Percentiles rank a stretch among this genome's conserved stretches.
Evolutionary conservation across 2,888 invertebrate species (phyloP).

Genomic region (Macaria liturata): DNA sequence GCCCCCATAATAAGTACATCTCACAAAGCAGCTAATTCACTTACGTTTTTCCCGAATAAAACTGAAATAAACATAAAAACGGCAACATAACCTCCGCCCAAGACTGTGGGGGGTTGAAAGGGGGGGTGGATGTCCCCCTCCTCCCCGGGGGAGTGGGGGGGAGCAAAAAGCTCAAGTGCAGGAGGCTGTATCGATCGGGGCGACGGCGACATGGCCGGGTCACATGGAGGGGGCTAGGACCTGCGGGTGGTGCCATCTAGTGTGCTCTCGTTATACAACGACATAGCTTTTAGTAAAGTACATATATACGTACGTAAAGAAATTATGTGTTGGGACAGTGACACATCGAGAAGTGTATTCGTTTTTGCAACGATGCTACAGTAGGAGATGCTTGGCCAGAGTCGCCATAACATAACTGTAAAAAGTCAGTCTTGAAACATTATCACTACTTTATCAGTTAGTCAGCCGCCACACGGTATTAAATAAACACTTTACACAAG

Average conservation of each 20-base stretch:
- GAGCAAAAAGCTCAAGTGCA: slow-evolving; percentile 78
- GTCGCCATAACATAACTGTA: too few species aligned
- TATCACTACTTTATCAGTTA: too few species aligned
- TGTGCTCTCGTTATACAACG: too few species aligned
- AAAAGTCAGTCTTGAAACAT: too few species aligned
- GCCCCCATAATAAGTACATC: slow-evolving; percentile 4
- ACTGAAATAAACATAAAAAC: slow-evolving; percentile 68
- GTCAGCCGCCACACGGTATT: too few species aligned
- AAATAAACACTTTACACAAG: too few species aligned
- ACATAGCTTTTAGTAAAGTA: too few species aligned
- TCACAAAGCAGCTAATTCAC: slow-evolving; percentile 39
- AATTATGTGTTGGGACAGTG: too few species aligned
- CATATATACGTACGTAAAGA: too few species aligned
- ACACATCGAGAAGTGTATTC: too few species aligned
- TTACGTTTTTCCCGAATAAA: slow-evolving; percentile 49
- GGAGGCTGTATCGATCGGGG: slow-evolving; percentile 80
- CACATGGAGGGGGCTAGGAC: slow-evolving; percentile 48
- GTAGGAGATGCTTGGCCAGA: too few species aligned
- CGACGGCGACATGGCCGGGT: slow-evolving; percentile 79
- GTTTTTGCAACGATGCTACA: too few species aligned
- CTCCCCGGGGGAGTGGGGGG: slow-evolving; percentile 40
- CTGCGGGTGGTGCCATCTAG: neutral
- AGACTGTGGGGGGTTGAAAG: slow-evolving; percentile 42
- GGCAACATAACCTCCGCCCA: slow-evolving; percentile 60
- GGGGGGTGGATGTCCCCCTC: slow-evolving; percentile 26